Conservation (phyloP, 2,113 vertebrate genomes). For the Pseudopipra pipra region DNA sequence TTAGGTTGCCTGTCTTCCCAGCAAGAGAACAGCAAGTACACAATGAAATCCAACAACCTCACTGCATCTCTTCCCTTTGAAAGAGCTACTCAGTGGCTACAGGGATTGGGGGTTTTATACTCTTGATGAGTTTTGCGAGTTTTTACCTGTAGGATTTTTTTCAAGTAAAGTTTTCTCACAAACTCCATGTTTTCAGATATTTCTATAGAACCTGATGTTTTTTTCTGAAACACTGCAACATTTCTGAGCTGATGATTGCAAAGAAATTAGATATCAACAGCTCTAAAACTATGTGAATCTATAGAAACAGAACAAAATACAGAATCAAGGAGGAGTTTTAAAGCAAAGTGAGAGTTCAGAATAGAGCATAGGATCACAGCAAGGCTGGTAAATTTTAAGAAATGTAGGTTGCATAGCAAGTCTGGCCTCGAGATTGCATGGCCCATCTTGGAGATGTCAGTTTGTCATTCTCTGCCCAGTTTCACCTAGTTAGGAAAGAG, state of each 20-base stretch:
- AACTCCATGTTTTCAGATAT: neutral
- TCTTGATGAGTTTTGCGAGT: neutral
- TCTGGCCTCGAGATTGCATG: neutral
- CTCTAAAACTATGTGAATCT: neutral
- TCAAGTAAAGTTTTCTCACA: neutral
- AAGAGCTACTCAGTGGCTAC: neutral
- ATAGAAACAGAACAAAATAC: neutral
- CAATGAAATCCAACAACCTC: neutral
- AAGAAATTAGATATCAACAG: neutral
- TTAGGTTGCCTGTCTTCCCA: neutral
- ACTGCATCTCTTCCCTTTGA: neutral
- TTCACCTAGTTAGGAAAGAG: neutral
- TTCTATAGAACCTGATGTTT: neutral
- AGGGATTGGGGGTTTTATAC: accelerated
- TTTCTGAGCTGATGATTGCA: neutral
- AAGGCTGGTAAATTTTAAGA: neutral
- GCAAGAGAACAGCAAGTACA: neutral
- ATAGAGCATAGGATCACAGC: neutral
- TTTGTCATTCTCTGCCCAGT: neutral
- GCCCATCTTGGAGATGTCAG: neutral
- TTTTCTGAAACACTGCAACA: neutral
- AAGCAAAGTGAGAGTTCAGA: neutral
- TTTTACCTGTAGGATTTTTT: neutral
- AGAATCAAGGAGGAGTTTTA: neutral
- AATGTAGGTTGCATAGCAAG: neutral